A percentile compares a stretch with the other conserved stretches of the same genome.
phyloP scores from a whole-genome alignment of 1,140 invertebrate genomes.

The Medauroidea extradentata region DNA sequence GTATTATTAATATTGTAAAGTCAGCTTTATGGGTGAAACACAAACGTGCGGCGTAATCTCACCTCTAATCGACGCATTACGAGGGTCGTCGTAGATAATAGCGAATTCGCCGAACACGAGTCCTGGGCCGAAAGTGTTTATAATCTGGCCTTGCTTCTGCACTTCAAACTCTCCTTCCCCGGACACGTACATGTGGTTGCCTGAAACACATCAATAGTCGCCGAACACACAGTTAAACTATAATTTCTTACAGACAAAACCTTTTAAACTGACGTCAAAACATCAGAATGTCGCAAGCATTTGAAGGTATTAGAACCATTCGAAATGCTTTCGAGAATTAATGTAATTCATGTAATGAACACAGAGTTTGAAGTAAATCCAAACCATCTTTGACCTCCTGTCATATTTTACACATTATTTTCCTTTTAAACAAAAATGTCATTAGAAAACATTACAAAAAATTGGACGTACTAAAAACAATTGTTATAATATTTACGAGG shows the following conservation, averaged over 20 bases:
- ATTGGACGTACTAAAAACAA: too few species aligned
- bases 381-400: too few species aligned
- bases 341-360: not conserved
- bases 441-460: too few species aligned
- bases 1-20: too few species aligned
- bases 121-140: slow-evolving; percentile 75
- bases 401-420: too few species aligned
- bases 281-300: not conserved
- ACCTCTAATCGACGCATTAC: slow-evolving; percentile 80
- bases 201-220: slow-evolving; percentile 29
- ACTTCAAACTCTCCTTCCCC: slow-evolving; percentile 82
- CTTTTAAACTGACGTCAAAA: not conserved
- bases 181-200: slow-evolving; percentile 75
- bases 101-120: slow-evolving; percentile 92
- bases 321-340: too few species aligned
- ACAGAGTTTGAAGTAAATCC: too few species aligned
- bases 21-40: too few species aligned
- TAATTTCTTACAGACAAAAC: slow-evolving; percentile 2
- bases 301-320: too few species aligned
- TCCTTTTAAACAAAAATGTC: too few species aligned
- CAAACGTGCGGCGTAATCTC: too few species aligned
- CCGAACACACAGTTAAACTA: not conserved
- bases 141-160: slow-evolving; percentile 67
- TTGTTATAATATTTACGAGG: too few species aligned
- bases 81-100: slow-evolving; percentile 86